Base-by-base conservation (phyloP, 2,113 vertebrate genomes). In the Lonchura striata region DNA sequence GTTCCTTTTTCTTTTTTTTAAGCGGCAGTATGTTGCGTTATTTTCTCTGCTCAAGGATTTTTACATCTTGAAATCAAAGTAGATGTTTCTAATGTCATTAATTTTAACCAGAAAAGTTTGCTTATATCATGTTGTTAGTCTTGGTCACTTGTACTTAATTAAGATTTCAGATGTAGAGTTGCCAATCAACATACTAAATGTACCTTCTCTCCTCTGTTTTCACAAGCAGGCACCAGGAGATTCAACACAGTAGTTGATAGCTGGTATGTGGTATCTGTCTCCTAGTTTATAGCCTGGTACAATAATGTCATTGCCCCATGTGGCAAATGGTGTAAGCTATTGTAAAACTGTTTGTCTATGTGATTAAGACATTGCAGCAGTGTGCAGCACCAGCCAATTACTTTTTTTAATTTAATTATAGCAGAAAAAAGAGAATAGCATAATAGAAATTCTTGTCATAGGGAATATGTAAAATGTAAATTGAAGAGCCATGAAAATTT, bases 391-490 rank as follows among this genome's bases (percentile, higher is more conserved):
- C 97, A 98, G 97, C 97, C 98, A 98, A 98, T 98, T 98, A 98
- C 97, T 98, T 98, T 98, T 98, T 98, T 98, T 96, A 98, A 98
- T 98, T 98, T 98, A 98, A 98, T 98, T 98, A 98, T 98, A 96
- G 93, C 93, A 97, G 97, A 97, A 98, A 98, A 98, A 97, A 98
- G 98, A 98, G 98, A 98, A 98, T 98, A 97, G 96, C 97, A 97
- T 98, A 98, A 98, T 98, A 98, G 98, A 98, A 98, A 98, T 98
- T 98, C 98, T 98, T 98, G 98, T 98, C 97, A 97, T 98, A 98
- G 98, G 97, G 97, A 98, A 98, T 98, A 98, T 98, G 97, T 98
- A 98, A 98, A 97, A 98, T 96, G 97, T 98, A 98, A 98, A 98
- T 98, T 98, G 98, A 98, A 98, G 96, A 98, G 97, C 98, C 97